Conservation (phyloP, 2,888 invertebrate genomes). For the Bhutanitis thaidina region DNA sequence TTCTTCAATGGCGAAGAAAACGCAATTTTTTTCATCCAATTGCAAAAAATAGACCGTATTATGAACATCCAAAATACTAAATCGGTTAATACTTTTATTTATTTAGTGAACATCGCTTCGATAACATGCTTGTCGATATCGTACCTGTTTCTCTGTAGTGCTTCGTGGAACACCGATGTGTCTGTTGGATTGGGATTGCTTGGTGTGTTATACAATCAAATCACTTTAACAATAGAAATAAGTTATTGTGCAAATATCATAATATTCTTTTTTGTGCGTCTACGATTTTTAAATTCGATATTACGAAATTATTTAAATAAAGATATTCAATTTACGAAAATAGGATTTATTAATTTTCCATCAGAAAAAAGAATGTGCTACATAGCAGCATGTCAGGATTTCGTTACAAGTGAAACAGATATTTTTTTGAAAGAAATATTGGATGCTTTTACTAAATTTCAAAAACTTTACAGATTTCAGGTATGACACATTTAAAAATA, state of each 20-base stretch:
- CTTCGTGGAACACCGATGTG: constrained; percentile 11
- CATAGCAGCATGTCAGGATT: constrained; percentile 42
- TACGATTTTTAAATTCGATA: constrained; percentile 46
- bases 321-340: neutral
- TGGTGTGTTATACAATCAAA: constrained; percentile 28
- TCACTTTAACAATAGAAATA: constrained; percentile 41
- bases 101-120: constrained; percentile 24
- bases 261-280: constrained; percentile 40
- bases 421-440: constrained; percentile 34
- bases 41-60: constrained; percentile 50
- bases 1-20: constrained; percentile 44
- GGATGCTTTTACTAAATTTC: constrained; percentile 28
- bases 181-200: constrained; percentile 9
- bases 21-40: constrained; percentile 41
- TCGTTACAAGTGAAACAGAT: constrained; percentile 29
- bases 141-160: constrained; percentile 3
- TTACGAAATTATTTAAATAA: constrained; percentile 41
- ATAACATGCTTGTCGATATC: constrained; percentile 23
- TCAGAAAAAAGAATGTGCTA: constrained; percentile 30
- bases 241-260: constrained; percentile 40
- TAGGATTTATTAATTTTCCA: constrained; percentile 21
- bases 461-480: constrained; percentile 31
- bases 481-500: constrained; percentile 18
- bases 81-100: constrained; percentile 30
- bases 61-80: constrained; percentile 43